Evolutionary conservation across 2,888 invertebrate genomes (phyloP), one percentile per base, ranked within the genome.

Genomic region (Xanthostigma xanthostigma): DNA sequence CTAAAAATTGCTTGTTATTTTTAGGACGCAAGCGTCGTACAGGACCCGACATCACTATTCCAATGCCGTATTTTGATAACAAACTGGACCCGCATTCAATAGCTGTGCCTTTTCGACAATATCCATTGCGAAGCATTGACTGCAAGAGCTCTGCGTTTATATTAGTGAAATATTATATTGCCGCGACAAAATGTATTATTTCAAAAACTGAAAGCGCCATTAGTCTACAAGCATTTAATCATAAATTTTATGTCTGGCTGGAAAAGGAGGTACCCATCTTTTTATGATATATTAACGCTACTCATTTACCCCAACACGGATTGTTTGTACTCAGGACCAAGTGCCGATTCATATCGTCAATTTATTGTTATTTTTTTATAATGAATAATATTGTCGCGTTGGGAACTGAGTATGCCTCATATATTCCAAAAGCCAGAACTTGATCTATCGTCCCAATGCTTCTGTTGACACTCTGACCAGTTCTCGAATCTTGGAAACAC

Each of bases 41-140:
- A 12, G 42, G n/a, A 14, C 5, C 44, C 44, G 49, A 52, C 36
- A 53, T 59, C 14, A 54, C 59, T 17, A 62, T 78, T 41, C 77
- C 79, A 0, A 60, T 78, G 38, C 82, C 81, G 0, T 71, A 71
- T 52, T 69, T 81, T 37, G 75, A 76, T 56, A 75, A 79, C 63
- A 66, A 70, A 41, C 56, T 59, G 2, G 59, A 66, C n/a, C 69
- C 74, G 0, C 66, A 68, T 36, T 68, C 73, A n/a, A 74, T 82
- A 57, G 79, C 79, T 45, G 56, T 81, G 17, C 82, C 81, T 0
- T 69, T 80, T 45, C 75, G 70, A 56, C 61, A 64, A 9, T 64
- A 68, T 47, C 65, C 69, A 17, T 60, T 82, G 41, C 62, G 73
- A 34, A 74, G 73, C 34, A 55, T 70, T 14, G 61, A 61, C 51